A percentile compares a stretch with the other conserved stretches of the same genome.
Evolutionary conservation across 2,888 invertebrate genomes (phyloP).

Genomic region (Diloba caeruleocephala): DNA sequence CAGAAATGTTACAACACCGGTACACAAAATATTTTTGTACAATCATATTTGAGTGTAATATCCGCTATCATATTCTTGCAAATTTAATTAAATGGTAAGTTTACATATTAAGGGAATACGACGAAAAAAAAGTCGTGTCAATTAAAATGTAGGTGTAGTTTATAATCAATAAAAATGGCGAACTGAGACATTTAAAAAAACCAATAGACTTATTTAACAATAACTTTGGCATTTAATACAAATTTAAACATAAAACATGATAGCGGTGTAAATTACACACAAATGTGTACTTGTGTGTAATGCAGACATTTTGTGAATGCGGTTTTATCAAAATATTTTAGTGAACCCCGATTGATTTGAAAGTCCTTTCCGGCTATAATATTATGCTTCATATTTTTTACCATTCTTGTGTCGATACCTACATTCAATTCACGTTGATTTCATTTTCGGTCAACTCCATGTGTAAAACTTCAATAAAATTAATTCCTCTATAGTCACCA

Average conservation of each 20-base stretch:
- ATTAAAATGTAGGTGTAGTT: too few relatives aligned
- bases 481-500: background rate
- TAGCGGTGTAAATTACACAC: conserved; percentile 29
- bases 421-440: conserved; percentile 5
- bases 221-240: too few relatives aligned
- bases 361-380: conserved; percentile 13
- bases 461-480: conserved; percentile 1
- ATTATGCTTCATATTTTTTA: conserved; percentile 10
- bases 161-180: too few relatives aligned
- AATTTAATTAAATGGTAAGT: too few relatives aligned
- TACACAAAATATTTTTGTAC: conserved; percentile 68
- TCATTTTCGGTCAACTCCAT: background rate
- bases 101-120: too few relatives aligned
- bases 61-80: conserved; percentile 10
- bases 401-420: conserved; percentile 4
- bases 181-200: too few relatives aligned
- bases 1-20: conserved; percentile 93
- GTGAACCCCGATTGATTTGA: conserved; percentile 27
- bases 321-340: conserved; percentile 58
- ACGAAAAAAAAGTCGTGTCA: too few relatives aligned
- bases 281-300: conserved; percentile 33
- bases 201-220: too few relatives aligned
- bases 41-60: conserved; percentile 42
- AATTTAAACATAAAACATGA: background rate
- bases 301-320: conserved; percentile 66